These are phyloP conservation scores for Perizoma affinitatum DNA, from an alignment of 2,888 invertebrate genomes.

Conservation along the genomic window DNA sequence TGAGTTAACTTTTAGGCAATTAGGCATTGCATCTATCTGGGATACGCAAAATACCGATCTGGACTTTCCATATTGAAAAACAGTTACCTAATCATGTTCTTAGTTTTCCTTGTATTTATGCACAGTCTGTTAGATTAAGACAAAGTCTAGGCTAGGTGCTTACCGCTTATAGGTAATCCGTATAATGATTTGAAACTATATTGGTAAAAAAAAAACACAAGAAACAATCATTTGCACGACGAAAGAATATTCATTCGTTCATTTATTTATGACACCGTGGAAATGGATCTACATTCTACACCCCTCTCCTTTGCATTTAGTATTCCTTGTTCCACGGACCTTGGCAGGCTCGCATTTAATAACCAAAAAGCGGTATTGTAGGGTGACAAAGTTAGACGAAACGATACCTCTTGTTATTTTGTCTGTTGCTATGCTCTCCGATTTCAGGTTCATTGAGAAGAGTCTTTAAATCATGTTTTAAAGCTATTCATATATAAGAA, in stretches of 20 bases:
- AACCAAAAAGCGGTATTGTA: conserved; percentile 16
- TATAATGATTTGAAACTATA: too few relatives aligned
- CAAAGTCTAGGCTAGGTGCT: too few relatives aligned
- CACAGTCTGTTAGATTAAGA: neutral
- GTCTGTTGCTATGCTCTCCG: conserved; percentile 11
- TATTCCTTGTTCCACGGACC: conserved; percentile 21
- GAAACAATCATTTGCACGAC: conserved; percentile 1
- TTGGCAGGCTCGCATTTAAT: conserved; percentile 17
- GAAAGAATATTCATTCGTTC: conserved; percentile 9
- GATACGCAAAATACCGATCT: neutral
- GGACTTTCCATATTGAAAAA: conserved; percentile 12
- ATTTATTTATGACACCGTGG: conserved; percentile 32
- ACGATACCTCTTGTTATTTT: conserved; percentile 6
- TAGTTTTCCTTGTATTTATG: conserved; percentile 15
- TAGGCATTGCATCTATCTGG: neutral
- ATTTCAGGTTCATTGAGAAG: conserved; percentile 5
- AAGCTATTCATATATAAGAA: too few relatives aligned
- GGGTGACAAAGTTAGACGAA: conserved; percentile 23
- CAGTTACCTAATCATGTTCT: neutral
- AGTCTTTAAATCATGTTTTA: too few relatives aligned
- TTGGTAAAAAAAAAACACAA: too few relatives aligned
- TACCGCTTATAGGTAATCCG: too few relatives aligned
- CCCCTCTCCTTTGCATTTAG: conserved; percentile 17
- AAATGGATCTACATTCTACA: conserved; percentile 18
- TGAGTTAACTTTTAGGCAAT: too few relatives aligned